Evolutionary conservation across 35 echinoderm and acorn worm genomes (phyloP).

Genomic region (Lytechinus variegatus): DNA sequence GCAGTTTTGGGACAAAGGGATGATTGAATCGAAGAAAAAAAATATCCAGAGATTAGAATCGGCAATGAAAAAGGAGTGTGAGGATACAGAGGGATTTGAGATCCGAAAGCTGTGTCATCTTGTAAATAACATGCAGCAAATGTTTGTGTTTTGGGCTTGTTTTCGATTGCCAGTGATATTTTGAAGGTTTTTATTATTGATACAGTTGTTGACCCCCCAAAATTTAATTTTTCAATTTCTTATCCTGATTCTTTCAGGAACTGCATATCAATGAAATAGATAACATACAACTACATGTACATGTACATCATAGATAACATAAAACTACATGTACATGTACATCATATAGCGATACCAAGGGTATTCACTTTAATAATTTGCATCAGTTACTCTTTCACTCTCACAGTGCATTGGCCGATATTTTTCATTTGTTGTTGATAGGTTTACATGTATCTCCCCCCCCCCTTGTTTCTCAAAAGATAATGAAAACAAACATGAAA

Average conservation of each 20-base stretch:
- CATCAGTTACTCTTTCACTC: too few species aligned
- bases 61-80: neutral
- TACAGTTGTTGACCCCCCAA: too few species aligned
- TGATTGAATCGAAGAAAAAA: neutral
- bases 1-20: neutral
- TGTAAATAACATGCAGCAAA: neutral
- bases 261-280: neutral
- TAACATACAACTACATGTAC: neutral
- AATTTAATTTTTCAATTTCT: neutral
- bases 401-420: too few species aligned
- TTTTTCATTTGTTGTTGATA: too few species aligned
- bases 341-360: too few species aligned
- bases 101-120: constrained; percentile 5
- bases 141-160: neutral
- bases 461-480: too few species aligned
- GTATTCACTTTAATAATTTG: too few species aligned
- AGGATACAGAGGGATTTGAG: neutral
- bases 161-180: neutral
- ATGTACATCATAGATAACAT: neutral
- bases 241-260: neutral
- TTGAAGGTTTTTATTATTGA: neutral
- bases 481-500: neutral
- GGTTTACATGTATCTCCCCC: too few species aligned
- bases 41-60: neutral
- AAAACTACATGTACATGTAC: too few species aligned